phyloP scores from a whole-genome alignment of 1,140 invertebrate genomes.

The Drosophila busckii region DNA sequence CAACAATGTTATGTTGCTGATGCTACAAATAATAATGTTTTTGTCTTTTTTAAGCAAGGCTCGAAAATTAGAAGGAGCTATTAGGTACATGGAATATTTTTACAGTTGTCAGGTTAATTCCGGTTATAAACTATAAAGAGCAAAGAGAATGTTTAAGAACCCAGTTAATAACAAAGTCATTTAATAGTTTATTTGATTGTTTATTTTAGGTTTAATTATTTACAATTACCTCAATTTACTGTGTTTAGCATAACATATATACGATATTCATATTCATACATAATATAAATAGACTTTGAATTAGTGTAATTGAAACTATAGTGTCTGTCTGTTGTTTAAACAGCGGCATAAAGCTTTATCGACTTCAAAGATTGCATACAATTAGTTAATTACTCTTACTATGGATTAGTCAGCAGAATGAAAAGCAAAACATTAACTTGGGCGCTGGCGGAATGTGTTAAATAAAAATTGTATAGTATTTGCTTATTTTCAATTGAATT shows the following conservation, averaged over 20 bases:
- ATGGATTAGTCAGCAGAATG: background rate
- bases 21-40: too few relatives aligned
- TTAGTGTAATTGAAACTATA: conserved; percentile 65
- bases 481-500: too few relatives aligned
- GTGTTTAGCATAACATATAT: conserved; percentile 53
- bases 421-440: conserved; percentile 6
- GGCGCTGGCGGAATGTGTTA: conserved; percentile 20
- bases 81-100: too few relatives aligned
- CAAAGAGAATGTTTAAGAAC: too few relatives aligned
- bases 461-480: too few relatives aligned
- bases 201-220: conserved; percentile 59
- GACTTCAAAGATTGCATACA: conserved; percentile 18
- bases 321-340: conserved; percentile 42
- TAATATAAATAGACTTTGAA: conserved; percentile 52
- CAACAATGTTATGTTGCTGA: too few relatives aligned
- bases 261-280: conserved; percentile 45
- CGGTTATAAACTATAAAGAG: too few relatives aligned
- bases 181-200: conserved; percentile 38
- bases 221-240: conserved; percentile 66
- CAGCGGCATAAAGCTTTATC: conserved; percentile 56
- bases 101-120: too few relatives aligned
- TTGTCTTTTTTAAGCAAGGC: too few relatives aligned
- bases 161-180: too few relatives aligned
- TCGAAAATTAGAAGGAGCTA: too few relatives aligned
- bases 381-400: conserved; percentile 1